Conservation (phyloP, 2,113 vertebrate genomes). For the Brachyhypopomus gauderio region DNA sequence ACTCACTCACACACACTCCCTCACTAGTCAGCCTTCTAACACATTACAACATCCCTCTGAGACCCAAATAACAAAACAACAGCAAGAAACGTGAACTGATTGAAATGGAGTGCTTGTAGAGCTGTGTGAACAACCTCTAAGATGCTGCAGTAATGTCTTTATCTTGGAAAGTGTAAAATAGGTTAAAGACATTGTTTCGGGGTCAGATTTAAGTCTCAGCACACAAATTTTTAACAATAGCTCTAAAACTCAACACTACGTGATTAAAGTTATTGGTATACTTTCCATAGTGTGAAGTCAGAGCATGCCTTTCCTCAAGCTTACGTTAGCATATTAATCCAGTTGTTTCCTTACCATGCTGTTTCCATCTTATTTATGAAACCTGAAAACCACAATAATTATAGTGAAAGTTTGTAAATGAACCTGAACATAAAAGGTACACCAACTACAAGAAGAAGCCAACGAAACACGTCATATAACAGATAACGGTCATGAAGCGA, state of each 20-base stretch:
- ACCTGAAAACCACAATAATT: not conserved
- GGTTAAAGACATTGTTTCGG: not conserved
- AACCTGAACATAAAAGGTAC: not conserved
- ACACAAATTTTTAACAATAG: no score
- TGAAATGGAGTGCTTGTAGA: no score
- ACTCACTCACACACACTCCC: not conserved
- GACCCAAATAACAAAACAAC: constrained; percentile 9
- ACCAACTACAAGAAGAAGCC: no score
- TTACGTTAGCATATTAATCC: not conserved
- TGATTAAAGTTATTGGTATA: not conserved
- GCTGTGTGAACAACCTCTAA: not conserved
- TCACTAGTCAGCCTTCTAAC: constrained; percentile 1
- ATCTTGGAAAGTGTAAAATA: not conserved
- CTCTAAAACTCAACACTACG: no score
- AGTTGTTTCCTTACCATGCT: not conserved
- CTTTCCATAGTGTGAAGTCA: not conserved
- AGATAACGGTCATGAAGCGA: no score
- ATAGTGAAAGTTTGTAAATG: not conserved
- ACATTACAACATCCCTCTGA: constrained; percentile 12
- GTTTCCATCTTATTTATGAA: not conserved
- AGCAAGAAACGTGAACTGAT: not conserved
- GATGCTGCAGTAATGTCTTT: not conserved
- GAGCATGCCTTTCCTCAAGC: not conserved
- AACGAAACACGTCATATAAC: no score
- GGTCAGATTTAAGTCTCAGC: not conserved